Evolutionary conservation across 2,888 invertebrate species (phyloP).

Genomic region (Lasioglossum vierecki): DNA sequence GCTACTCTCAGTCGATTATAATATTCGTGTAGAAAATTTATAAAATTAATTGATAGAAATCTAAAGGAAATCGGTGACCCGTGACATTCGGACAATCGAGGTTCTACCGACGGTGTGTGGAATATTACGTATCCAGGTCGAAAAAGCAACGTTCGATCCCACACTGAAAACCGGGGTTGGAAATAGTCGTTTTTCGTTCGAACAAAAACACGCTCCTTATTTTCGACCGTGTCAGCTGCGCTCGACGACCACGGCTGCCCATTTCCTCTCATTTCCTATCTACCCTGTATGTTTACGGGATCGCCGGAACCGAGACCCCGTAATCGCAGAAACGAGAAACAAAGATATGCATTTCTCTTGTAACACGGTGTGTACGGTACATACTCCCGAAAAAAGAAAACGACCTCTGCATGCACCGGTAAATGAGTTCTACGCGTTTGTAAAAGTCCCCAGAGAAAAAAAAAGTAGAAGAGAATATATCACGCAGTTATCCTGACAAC

Average conservation of each 20-base stretch:
- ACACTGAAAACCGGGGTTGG: not conserved
- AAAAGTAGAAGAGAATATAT: slow-evolving; percentile 2
- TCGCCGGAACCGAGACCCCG: slow-evolving; percentile 49
- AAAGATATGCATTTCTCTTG: slow-evolving; percentile 68
- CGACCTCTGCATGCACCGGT: slow-evolving; percentile 51
- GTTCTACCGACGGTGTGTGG: not conserved
- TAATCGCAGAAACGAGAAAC: slow-evolving; percentile 52
- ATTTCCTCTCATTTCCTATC: slow-evolving; percentile 42
- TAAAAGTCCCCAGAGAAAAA: not conserved
- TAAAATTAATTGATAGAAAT: not conserved
- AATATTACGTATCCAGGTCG: not conserved
- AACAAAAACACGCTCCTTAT: slow-evolving; percentile 7
- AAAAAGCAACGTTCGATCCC: slow-evolving; percentile 15
- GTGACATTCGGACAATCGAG: not conserved
- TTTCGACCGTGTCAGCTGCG: not conserved
- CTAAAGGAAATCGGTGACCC: not conserved
- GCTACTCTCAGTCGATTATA: not conserved
- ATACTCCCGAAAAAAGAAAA: slow-evolving; percentile 46
- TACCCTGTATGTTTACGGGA: slow-evolving; percentile 63
- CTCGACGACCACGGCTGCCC: slow-evolving; percentile 6
- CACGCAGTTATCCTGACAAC: slow-evolving; percentile 28
- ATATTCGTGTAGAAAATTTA: not conserved
- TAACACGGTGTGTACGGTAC: slow-evolving; percentile 63
- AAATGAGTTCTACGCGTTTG: slow-evolving; percentile 41
- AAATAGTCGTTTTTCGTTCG: not conserved